These are phyloP conservation scores for Amorpha juglandis DNA, from an alignment of 2,888 invertebrate genomes.

Conservation along the genomic window DNA sequence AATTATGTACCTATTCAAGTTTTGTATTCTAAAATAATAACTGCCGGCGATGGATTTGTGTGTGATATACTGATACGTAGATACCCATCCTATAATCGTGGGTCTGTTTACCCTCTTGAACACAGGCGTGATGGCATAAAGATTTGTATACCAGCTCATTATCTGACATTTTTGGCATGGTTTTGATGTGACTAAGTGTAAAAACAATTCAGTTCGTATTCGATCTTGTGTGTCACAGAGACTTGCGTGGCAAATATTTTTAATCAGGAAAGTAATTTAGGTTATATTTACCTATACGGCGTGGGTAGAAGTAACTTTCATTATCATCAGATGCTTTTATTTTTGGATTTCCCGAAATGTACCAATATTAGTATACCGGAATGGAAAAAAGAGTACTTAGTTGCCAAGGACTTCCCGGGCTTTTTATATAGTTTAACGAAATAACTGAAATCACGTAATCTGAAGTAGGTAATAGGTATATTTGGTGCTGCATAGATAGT, in stretches of 20 bases:
- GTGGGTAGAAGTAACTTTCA: conserved; percentile 7
- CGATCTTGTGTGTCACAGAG: conserved; percentile 1
- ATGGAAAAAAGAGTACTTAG: too few relatives aligned
- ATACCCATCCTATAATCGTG: too few relatives aligned
- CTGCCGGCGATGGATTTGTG: too few relatives aligned
- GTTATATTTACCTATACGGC: too few relatives aligned
- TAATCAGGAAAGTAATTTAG: not conserved
- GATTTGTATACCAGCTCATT: not conserved
- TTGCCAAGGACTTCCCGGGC: too few relatives aligned
- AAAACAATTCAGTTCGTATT: not conserved
- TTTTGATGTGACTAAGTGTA: conserved; percentile 9
- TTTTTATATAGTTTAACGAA: too few relatives aligned
- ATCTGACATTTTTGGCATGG: conserved; percentile 5
- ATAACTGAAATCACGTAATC: too few relatives aligned
- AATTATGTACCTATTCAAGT: too few relatives aligned
- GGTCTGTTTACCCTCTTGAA: not conserved
- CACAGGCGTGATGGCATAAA: not conserved
- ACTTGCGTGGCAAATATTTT: conserved; percentile 1
- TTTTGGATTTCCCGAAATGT: not conserved
- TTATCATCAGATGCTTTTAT: not conserved
- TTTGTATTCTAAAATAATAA: too few relatives aligned
- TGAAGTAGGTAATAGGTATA: too few relatives aligned
- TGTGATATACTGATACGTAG: not conserved
- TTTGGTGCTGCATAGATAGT: too few relatives aligned
- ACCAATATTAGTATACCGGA: too few relatives aligned